Evolutionary conservation across 1,140 invertebrate species (phyloP).

Genomic region (Ylistrum balloti): DNA sequence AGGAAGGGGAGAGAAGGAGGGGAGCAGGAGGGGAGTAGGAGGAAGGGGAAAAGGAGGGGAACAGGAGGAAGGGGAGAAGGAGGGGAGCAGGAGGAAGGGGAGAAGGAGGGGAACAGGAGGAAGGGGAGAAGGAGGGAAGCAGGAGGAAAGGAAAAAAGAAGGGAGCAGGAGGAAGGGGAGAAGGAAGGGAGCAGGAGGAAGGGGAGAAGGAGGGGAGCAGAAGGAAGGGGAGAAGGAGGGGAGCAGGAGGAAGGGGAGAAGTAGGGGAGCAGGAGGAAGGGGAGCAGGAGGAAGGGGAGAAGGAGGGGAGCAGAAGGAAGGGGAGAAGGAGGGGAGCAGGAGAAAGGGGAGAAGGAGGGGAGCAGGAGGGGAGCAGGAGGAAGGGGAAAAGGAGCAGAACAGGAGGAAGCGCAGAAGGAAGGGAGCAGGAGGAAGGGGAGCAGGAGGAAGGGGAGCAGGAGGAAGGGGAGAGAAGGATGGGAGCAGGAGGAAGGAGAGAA

Average conservation of each 20-base stretch:
- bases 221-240: not conserved
- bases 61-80: too few relatives aligned
- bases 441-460: conserved; percentile 30
- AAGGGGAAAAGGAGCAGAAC: not conserved
- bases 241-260: not conserved
- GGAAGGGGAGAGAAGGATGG: not conserved
- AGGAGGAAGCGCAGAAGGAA: conserved; percentile 31
- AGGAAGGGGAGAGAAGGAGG: too few relatives aligned
- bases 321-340: too few relatives aligned
- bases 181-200: too few relatives aligned
- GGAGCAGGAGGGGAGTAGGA: not conserved
- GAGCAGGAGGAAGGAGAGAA: not conserved
- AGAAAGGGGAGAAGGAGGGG: too few relatives aligned
- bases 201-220: not conserved
- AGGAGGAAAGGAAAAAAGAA: not conserved
- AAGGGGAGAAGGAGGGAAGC: too few relatives aligned
- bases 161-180: too few relatives aligned
- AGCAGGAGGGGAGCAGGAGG: too few relatives aligned
- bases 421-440: conserved; percentile 14
- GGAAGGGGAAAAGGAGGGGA: not conserved
- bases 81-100: not conserved
- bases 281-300: too few relatives aligned
- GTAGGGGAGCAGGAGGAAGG: not conserved
- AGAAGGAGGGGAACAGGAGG: too few relatives aligned
- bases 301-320: not conserved